phyloP scores from a whole-genome alignment of 2,888 invertebrate genomes.

The Epistrophella euchroma region DNA sequence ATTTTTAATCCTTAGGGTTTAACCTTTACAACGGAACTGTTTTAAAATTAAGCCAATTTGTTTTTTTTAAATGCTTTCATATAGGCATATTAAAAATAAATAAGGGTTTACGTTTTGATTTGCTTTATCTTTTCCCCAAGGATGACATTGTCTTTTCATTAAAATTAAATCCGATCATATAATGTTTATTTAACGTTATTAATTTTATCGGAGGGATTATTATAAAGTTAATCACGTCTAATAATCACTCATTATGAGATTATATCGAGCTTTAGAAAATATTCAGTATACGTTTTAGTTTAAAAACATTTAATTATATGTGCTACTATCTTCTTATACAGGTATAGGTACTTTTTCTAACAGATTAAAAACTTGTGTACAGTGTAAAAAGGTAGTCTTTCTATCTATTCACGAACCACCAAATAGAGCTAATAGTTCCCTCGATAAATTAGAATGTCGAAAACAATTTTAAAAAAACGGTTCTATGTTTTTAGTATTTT shows the following conservation, averaged over 20 bases:
- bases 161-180: background rate
- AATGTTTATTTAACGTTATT: background rate
- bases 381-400: too few species aligned
- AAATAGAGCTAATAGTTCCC: too few species aligned
- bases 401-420: too few species aligned
- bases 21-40: background rate
- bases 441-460: too few species aligned
- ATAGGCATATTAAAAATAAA: background rate
- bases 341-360: too few species aligned
- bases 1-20: background rate
- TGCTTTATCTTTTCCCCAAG: background rate
- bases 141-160: background rate
- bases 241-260: background rate
- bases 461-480: too few species aligned
- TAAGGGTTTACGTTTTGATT: background rate
- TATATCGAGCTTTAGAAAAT: background rate
- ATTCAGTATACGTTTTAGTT: background rate
- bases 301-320: too few species aligned
- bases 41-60: background rate
- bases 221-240: background rate
- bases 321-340: too few species aligned
- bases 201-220: background rate
- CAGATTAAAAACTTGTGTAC: too few species aligned
- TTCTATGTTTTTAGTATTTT: too few species aligned
- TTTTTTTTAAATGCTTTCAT: too few species aligned